These are phyloP conservation scores for Dinoponera quadriceps DNA, from an alignment of 1,140 invertebrate genomes.

Conservation along the genomic window DNA sequence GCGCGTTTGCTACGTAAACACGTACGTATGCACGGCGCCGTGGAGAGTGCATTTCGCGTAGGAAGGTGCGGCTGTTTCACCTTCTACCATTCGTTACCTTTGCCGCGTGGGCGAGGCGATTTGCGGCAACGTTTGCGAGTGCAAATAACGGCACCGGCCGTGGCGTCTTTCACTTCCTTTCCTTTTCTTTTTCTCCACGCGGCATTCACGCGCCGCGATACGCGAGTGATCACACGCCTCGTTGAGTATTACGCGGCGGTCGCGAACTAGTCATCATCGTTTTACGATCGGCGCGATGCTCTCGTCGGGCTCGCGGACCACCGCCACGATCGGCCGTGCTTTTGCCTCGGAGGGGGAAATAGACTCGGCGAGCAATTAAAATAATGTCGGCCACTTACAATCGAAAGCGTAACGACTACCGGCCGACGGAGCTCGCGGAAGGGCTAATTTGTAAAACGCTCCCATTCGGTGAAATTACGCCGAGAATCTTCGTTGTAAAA, in stretches of 20 bases:
- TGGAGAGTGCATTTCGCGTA: conserved; percentile 60
- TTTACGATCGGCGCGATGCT: conserved; percentile 1
- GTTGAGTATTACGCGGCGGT: conserved; percentile 17
- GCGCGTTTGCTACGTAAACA: conserved; percentile 72
- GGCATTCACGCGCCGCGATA: neutral
- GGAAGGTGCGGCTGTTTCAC: conserved; percentile 70
- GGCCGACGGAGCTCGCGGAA: conserved; percentile 26
- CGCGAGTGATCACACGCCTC: conserved; percentile 15
- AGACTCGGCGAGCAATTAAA: conserved; percentile 45
- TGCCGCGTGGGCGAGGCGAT: conserved; percentile 47
- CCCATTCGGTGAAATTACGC: conserved; percentile 46
- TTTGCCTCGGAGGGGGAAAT: conserved; percentile 24
- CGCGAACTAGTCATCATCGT: conserved; percentile 6
- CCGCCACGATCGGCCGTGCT: neutral
- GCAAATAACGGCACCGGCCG: conserved; percentile 65
- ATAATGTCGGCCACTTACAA: conserved; percentile 41
- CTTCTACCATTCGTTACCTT: conserved; percentile 74
- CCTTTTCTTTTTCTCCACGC: neutral
- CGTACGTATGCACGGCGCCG: conserved; percentile 62
- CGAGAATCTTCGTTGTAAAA: conserved; percentile 37
- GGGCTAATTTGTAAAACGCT: conserved; percentile 50
- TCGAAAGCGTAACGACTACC: conserved; percentile 49
- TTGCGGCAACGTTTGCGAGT: conserved; percentile 60
- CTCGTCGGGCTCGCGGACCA: neutral
- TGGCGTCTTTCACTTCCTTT: conserved; percentile 37